phyloP scores from a whole-genome alignment of 2,888 invertebrate genomes.

The Ferrisia virgata region DNA sequence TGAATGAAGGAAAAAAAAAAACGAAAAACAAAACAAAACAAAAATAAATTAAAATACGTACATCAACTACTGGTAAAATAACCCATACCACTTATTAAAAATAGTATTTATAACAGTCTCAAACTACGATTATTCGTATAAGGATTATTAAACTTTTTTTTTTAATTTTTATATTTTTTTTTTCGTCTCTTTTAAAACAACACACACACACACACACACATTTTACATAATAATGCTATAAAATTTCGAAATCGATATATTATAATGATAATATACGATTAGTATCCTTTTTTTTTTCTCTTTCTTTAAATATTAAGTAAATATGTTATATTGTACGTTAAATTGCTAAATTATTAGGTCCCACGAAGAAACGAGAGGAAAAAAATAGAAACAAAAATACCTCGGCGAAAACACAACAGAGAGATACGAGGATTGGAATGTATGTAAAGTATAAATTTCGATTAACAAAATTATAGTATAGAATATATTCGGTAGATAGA shows the following conservation, averaged over 20 bases:
- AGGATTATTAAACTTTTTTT: background rate
- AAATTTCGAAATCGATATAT: background rate
- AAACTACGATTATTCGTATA: slow-evolving; percentile 22
- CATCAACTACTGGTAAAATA: slow-evolving; percentile 21
- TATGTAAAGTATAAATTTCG: background rate
- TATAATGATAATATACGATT: background rate
- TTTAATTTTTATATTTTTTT: background rate
- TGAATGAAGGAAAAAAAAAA: background rate
- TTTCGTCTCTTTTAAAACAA: background rate
- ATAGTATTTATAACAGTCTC: slow-evolving; percentile 14
- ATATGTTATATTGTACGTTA: slow-evolving; percentile 18
- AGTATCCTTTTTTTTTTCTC: background rate
- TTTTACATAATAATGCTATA: background rate
- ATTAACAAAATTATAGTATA: background rate
- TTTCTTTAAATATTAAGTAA: background rate
- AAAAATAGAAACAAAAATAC: background rate
- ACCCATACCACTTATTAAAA: slow-evolving; percentile 22
- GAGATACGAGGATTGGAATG: slow-evolving; percentile 2
- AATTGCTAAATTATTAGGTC: slow-evolving; percentile 29
- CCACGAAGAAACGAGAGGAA: slow-evolving; percentile 14
- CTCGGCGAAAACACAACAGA: background rate
- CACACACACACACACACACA: too few species aligned
- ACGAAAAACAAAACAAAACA: background rate
- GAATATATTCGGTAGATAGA: background rate
- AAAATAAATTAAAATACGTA: background rate